Evolutionary conservation across 1,140 invertebrate species (phyloP), one percentile per base, ranked within the genome.

Genomic region (Brachionus angularis): DNA sequence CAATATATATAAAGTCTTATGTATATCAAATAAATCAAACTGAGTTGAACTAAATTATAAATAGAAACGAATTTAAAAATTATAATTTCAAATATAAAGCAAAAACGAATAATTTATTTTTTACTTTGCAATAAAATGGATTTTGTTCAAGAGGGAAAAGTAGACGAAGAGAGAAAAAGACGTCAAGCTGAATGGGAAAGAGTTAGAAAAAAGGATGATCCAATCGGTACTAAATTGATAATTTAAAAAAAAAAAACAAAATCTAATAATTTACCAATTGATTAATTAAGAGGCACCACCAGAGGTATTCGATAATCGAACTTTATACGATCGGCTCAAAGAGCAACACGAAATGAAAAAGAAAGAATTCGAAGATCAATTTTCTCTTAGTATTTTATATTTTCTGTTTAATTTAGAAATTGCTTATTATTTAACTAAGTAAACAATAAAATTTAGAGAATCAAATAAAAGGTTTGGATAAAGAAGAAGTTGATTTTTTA

Each of bases 171-270:
- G 44, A 25, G 50, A 25, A 50, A 58, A 34, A 21, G 52, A 55
- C 25, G 70, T 49, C 70, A 71, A 71, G 52, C 52, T 2, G 70
- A 71, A 42, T 71, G 70, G 70, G 70, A 71, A 34, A 33, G 50
- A 44, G 70, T 71, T 5, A 42, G 70, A 31, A 55, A 39, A 5
- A 2, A 23, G 5, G n/a, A 53, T 52, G 70, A 71, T 29, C 70
- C 70, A 4, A 47, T 55, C 21, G 70, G 70, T 61, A 25, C 1
- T 12, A 21, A 21, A 18, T 49, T 12, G 27, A 47, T 16, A 18
- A 69, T 33, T 71, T 55, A 4, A 69, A 1, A n/a, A 14, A 16
- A 33, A 31, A 10, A 23, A 49, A 50, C 1, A 39, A 14, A 7
- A n/a, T 50, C 27, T 50, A 1, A n/a, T 50, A 50, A 0, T n/a